Evolutionary conservation across 2,113 vertebrate species (phyloP).

Genomic region (Chauna torquata): DNA sequence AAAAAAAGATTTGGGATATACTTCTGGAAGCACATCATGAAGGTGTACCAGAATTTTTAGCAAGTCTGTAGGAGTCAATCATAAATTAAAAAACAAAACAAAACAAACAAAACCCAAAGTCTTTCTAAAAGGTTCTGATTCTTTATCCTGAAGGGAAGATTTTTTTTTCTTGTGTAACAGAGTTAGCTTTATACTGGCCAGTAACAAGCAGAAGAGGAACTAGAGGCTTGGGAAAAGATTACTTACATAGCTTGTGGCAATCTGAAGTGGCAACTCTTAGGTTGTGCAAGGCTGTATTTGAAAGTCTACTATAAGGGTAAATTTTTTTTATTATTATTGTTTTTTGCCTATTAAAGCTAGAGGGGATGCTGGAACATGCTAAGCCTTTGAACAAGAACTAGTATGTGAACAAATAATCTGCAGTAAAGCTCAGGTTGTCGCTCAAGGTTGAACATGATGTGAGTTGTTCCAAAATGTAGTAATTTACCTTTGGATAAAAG

Average conservation of each 20-base stretch:
- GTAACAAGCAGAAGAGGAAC: not conserved
- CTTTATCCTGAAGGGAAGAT: not conserved
- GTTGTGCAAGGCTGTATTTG: not conserved
- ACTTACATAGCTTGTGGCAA: not conserved
- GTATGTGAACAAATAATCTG: not conserved
- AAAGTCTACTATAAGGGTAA: not conserved
- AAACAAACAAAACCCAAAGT: not conserved
- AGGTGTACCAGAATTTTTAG: not conserved
- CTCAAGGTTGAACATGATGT: not conserved
- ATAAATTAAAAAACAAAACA: not conserved
- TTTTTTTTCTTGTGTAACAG: not conserved
- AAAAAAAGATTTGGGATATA: not conserved
- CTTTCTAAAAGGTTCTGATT: not conserved
- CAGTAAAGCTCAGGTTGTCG: not conserved
- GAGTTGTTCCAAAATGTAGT: not conserved
- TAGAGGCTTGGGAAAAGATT: not conserved
- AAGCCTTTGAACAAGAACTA: not conserved
- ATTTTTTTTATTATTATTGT: not conserved
- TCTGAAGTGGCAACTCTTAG: not conserved
- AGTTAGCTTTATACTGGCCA: not conserved
- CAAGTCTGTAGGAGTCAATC: not conserved
- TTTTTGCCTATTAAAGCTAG: not conserved
- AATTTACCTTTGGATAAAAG: not conserved
- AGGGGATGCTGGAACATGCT: not conserved
- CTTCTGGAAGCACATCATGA: not conserved